phyloP scores from a whole-genome alignment of 2,888 invertebrate species.

The Drosophila mettleri region DNA sequence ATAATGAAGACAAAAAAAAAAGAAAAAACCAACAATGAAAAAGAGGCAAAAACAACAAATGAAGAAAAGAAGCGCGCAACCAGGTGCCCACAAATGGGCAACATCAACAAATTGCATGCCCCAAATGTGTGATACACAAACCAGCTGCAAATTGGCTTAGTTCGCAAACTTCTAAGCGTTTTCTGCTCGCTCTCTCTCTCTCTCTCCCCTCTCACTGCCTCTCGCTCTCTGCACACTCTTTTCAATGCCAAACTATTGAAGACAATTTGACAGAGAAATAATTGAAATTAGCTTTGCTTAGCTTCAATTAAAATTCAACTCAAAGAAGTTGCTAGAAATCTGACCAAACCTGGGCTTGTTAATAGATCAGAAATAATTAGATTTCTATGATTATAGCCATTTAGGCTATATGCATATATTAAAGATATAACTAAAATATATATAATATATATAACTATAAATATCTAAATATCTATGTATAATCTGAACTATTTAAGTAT shows the following conservation, averaged over 20 bases:
- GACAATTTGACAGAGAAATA: constrained; percentile 5
- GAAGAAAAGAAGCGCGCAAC: neutral
- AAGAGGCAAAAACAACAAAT: no score
- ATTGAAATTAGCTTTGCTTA: neutral
- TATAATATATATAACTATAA: no score
- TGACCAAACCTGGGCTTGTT: neutral
- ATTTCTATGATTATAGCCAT: no score
- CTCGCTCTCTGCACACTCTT: neutral
- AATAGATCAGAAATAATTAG: neutral
- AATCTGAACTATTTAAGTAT: no score
- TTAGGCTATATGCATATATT: no score
- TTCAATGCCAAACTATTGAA: constrained; percentile 40
- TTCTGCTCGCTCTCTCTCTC: neutral
- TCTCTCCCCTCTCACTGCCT: neutral
- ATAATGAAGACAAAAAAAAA: constrained; percentile 13
- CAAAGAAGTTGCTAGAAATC: constrained; percentile 2
- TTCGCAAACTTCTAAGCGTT: constrained; percentile 27
- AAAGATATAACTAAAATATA: no score
- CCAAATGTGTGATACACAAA: constrained; percentile 54
- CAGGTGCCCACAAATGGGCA: constrained; percentile 31
- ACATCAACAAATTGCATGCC: constrained; percentile 50
- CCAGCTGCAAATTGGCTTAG: constrained; percentile 52
- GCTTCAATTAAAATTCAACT: neutral
- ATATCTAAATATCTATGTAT: no score
- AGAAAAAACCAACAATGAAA: no score